phyloP scores from a whole-genome alignment of 2,113 vertebrate genomes.

The Antechinus stuartii region DNA sequence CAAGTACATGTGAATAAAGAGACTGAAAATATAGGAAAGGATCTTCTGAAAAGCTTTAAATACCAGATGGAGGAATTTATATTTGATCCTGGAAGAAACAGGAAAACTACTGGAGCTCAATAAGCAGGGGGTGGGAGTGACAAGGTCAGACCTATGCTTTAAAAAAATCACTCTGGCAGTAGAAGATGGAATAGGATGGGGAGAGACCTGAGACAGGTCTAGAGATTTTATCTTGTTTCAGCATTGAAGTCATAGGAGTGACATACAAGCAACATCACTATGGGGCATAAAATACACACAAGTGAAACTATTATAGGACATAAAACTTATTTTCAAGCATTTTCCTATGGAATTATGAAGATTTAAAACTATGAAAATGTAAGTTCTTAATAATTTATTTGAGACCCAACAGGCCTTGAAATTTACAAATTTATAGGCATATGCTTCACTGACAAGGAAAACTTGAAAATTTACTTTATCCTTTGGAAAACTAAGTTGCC shows the following conservation, averaged over 20 bases:
- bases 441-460: neutral
- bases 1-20: neutral
- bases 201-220: neutral
- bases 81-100: neutral
- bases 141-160: neutral
- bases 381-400: neutral
- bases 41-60: neutral
- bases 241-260: neutral
- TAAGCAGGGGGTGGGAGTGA: neutral
- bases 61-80: neutral
- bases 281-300: no score
- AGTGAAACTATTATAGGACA: neutral
- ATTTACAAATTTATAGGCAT: neutral
- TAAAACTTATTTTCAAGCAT: neutral
- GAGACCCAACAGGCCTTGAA: neutral
- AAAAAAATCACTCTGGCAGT: neutral
- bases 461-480: neutral
- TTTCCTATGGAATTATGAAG: neutral
- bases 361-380: neutral
- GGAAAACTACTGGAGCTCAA: neutral
- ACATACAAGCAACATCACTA: neutral
- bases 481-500: neutral
- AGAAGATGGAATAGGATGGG: neutral
- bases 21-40: neutral
- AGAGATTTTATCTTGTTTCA: neutral